phyloP scores from a whole-genome alignment of 2,888 invertebrate genomes.

The Leptinotarsa rubiginosa region DNA sequence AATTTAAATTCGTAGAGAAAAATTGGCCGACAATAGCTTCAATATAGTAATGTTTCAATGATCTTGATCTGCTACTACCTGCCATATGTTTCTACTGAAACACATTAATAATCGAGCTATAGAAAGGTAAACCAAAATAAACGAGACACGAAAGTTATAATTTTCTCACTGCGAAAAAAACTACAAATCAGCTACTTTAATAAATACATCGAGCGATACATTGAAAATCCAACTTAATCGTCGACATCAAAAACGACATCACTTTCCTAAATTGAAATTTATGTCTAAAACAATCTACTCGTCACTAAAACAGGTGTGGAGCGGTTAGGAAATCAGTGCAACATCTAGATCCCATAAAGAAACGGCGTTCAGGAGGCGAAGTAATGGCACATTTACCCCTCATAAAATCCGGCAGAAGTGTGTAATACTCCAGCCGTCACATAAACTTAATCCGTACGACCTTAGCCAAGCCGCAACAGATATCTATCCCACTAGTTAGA shows the following conservation, averaged over 20 bases:
- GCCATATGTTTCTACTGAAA: no score
- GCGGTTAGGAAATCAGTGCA: conserved; percentile 62
- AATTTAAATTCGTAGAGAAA: no score
- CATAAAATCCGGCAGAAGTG: conserved; percentile 67
- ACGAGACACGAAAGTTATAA: no score
- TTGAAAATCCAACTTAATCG: not conserved
- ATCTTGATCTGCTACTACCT: no score
- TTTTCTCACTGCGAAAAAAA: no score
- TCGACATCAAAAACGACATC: not conserved
- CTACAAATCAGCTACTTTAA: not conserved
- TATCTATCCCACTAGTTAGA: conserved; percentile 54
- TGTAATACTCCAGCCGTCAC: conserved; percentile 67
- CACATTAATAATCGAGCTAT: no score
- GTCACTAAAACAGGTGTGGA: conserved; percentile 56
- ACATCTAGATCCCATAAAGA: conserved; percentile 64
- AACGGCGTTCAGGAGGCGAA: conserved; percentile 59
- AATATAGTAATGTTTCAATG: no score
- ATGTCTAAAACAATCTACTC: conserved; percentile 9
- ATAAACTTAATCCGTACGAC: conserved; percentile 63
- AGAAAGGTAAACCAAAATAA: no score
- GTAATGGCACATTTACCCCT: conserved; percentile 66
- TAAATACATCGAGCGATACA: not conserved
- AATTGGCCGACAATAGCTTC: no score
- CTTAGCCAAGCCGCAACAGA: conserved; percentile 54
- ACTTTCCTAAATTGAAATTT: not conserved